phyloP scores from a whole-genome alignment of 1,140 invertebrate species.

The Halictus rubicundus region DNA sequence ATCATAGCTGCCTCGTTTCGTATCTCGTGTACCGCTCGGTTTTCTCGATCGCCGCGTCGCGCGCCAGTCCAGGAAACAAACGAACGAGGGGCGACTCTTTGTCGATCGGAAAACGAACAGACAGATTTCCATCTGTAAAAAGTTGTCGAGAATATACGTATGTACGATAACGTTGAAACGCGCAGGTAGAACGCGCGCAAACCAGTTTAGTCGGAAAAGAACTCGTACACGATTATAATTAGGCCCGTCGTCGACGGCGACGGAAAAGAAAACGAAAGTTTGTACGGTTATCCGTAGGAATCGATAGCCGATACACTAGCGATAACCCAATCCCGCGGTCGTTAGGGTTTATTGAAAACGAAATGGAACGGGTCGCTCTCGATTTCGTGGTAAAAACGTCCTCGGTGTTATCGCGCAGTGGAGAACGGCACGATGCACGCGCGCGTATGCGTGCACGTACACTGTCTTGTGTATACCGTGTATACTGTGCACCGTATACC shows the following conservation, averaged over 20 bases:
- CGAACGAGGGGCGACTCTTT: too few species aligned
- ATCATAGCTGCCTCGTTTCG: not conserved
- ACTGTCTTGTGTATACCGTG: too few species aligned
- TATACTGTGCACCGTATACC: too few species aligned
- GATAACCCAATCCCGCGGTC: not conserved
- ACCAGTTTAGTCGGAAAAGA: too few species aligned
- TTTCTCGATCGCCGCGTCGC: slow-evolving; percentile 1
- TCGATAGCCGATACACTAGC: not conserved
- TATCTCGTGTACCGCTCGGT: not conserved
- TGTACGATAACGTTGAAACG: too few species aligned
- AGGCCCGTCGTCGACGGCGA: too few species aligned
- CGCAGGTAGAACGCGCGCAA: too few species aligned
- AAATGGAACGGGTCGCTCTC: slow-evolving; percentile 22
- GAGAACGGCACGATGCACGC: not conserved
- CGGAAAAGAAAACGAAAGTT: not conserved
- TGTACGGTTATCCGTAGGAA: not conserved
- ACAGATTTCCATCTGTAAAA: too few species aligned
- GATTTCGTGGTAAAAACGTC: not conserved
- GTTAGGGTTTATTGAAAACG: slow-evolving; percentile 41
- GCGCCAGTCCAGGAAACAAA: too few species aligned
- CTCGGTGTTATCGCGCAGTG: slow-evolving; percentile 35
- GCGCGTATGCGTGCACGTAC: not conserved
- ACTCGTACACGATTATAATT: too few species aligned
- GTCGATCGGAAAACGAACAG: too few species aligned
- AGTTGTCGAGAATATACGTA: too few species aligned